Evolutionary conservation across 2,888 invertebrate species (phyloP), one percentile per base, ranked within the genome.

Genomic region (Euplagia quadripunctaria): DNA sequence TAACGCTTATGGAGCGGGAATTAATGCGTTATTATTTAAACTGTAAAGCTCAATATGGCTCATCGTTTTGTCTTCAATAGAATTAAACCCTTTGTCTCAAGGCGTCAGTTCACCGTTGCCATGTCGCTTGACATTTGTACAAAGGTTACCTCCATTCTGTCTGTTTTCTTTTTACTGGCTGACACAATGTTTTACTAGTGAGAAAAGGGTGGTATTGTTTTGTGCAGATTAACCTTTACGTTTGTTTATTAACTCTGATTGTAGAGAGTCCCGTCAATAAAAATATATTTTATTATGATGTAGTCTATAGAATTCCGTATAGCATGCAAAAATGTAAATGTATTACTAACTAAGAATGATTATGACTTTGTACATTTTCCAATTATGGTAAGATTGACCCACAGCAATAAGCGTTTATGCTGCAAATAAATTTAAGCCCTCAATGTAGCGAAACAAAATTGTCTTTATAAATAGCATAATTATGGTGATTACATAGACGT

Each of bases 21-120:
- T 86, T 82, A 82, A 87, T 78, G 81, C 90, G 85, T 84, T 91
- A 87, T 86, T 83, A 79, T 85, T 83, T 75, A 77, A 81, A 73
- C 71, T 77, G 77, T 90, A 93, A 86, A 91, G 93, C 90, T 87
- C 87, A 89, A 79, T 90, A 90, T 92, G 63, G 89, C 86, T 85
- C 84, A 85, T 80, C 78, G 72, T 81, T 81, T 79, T 76, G 82
- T 85, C 82, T 87, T 87, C 86, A 88, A 91, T 92, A 88, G 91
- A 91, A 91, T 91, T 93, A 91, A 95, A 93, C 93, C 94, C 94
- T 94, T 95, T 94, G 95, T 95, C 94, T 94, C 92, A 94, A 94
- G 94, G 93, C 91, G 91, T 91, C 88, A 88, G 88, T 90, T 88
- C 91, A 88, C 88, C 89, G 92, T 87, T 90, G 89, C 89, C 85